Evolutionary conservation across 2,113 vertebrate genomes (phyloP), one percentile per base, ranked within the genome.

Genomic region (Heloderma charlesbogerti): DNA sequence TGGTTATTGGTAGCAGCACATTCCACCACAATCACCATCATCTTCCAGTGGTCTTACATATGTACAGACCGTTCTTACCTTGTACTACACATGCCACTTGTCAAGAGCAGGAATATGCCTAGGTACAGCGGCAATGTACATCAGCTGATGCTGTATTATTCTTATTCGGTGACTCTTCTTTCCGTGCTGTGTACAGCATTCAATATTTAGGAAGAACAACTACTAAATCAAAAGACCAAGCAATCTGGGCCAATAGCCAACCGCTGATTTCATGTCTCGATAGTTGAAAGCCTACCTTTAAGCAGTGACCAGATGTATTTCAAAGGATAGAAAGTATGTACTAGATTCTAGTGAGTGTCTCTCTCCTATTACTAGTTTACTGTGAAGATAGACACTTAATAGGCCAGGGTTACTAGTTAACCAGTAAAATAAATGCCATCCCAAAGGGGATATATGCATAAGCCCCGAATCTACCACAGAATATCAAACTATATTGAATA

Each of bases 171-270:
- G 60, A 40, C 1, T 72, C 43, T 77, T 90, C n/a, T 75, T 66
- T 66, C 29, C 57, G 51, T 3, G 9, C 22, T 48, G 25, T 57
- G 7, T 66, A 75, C 16, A 13, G 1, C 25, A 29, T 79, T 84
- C 37, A 87, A 43, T n/a, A 84, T 20, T 84, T 63, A 85, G 15
- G n/a, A 90, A 85, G 34, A 67, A 75, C 29, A 78, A 79, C 43
- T 18, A 63, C 12, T 86, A 29, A 75, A 16, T 77, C 25, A 51
- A 77, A 43, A 8, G n/a, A 15, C 15, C 48, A 40, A 74, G 13
- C 27, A 75, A 40, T 6, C 27, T 63, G 54, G 8, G 27, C 27
- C 29, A 34, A 78, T 18, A 18, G 10, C 15, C 10, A 85, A 22
- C 60, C 31, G 15, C 60, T 86, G 2, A 4, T 54, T 67, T 66